A percentile compares a stretch with the other conserved stretches of the same genome.
These are phyloP conservation scores for Melanotaenia parkinsoni DNA, from an alignment of 2,797 vertebrate species.

Conservation along the genomic window DNA sequence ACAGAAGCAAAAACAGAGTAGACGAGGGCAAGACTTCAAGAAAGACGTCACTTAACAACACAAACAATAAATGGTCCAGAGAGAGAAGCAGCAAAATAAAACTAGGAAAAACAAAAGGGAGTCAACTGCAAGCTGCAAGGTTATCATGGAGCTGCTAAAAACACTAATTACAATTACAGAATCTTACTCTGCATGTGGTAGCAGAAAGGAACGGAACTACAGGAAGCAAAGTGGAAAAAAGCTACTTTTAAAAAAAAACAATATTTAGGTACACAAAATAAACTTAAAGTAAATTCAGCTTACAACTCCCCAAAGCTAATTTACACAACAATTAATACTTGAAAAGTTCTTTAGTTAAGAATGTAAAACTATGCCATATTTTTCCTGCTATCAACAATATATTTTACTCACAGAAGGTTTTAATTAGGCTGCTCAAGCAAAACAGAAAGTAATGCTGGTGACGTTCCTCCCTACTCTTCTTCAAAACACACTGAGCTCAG, in stretches of 20 bases:
- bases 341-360: background rate
- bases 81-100: background rate
- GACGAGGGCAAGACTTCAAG: background rate
- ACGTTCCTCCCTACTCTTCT: conserved; percentile 42
- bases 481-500: conserved; percentile 13
- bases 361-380: background rate
- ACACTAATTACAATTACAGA: conserved; percentile 40
- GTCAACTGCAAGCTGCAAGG: conserved; percentile 17
- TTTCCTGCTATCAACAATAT: background rate
- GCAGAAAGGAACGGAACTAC: background rate
- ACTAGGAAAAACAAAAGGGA: conserved; percentile 10
- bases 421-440: background rate
- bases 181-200: conserved; percentile 4
- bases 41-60: background rate
- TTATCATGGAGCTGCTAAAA: conserved; percentile 40
- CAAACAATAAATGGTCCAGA: background rate
- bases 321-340: background rate
- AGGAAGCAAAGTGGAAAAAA: background rate
- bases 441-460: background rate
- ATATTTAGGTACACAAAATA: background rate
- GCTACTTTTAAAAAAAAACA: background rate
- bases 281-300: background rate
- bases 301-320: background rate
- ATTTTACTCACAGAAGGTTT: background rate
- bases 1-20: background rate